Conservation (phyloP, 2,888 invertebrate genomes). For the Nemotelus nigrinus region DNA sequence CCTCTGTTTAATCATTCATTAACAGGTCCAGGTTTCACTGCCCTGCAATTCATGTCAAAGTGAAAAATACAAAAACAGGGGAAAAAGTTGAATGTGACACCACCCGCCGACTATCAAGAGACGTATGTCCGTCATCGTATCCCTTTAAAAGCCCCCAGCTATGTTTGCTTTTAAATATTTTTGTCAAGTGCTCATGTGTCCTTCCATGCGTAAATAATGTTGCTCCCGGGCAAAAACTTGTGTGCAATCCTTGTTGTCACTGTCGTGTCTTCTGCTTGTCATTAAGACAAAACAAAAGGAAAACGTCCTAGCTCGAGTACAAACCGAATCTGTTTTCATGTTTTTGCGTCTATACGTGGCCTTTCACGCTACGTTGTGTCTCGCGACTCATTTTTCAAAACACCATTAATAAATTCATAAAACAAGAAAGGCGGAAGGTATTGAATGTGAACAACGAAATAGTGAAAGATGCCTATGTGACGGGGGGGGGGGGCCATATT, state of each 20-base stretch:
- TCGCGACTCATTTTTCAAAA: conserved; percentile 35
- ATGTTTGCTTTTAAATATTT: conserved; percentile 45
- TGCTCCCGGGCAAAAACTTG: conserved; percentile 22
- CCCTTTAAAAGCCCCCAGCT: conserved; percentile 24
- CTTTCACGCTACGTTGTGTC: conserved; percentile 39
- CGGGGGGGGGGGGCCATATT: not conserved
- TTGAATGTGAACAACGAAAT: conserved; percentile 34
- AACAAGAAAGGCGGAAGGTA: conserved; percentile 18
- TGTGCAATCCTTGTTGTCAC: conserved; percentile 37
- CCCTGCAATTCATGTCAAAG: not conserved
- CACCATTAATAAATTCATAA: conserved; percentile 43
- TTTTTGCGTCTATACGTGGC: conserved; percentile 22
- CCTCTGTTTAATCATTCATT: conserved; percentile 33
- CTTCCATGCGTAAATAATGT: conserved; percentile 43
- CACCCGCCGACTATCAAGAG: conserved; percentile 19
- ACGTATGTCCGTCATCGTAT: conserved; percentile 38
- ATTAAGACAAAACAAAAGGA: conserved; percentile 20
- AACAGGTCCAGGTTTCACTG: conserved; percentile 23
- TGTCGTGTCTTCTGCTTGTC: conserved; percentile 14
- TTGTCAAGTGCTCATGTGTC: conserved; percentile 45
- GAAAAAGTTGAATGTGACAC: not conserved
- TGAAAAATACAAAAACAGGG: not conserved
- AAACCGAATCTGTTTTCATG: conserved; percentile 24
- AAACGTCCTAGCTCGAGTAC: conserved; percentile 13
- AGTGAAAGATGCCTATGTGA: conserved; percentile 21